Conservation (phyloP, 1,140 invertebrate species). For the Tyrophagus putrescentiae region DNA sequence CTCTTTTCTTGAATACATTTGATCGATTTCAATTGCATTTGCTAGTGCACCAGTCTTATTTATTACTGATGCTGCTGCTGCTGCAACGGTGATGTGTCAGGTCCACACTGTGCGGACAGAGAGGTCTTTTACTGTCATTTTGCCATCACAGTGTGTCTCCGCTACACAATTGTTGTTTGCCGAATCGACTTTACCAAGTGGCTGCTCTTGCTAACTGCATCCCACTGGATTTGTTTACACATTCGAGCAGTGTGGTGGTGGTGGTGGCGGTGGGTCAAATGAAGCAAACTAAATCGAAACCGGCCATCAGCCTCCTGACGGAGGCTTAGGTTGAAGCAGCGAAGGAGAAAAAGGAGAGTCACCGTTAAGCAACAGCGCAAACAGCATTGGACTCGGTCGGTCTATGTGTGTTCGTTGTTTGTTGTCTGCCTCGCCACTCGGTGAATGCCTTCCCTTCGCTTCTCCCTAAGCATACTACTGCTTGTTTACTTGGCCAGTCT, state of each 20-base stretch:
- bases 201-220: not conserved
- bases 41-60: too few relatives aligned
- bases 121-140: too few relatives aligned
- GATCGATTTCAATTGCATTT: too few relatives aligned
- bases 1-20: too few relatives aligned
- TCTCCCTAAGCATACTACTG: not conserved
- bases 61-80: too few relatives aligned
- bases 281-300: slow-evolving; percentile 1
- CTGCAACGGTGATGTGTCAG: too few relatives aligned
- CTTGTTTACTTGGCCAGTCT: not conserved
- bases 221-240: slow-evolving; percentile 13
- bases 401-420: slow-evolving; percentile 12
- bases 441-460: not conserved
- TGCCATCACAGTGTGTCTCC: too few relatives aligned
- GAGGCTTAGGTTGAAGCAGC: not conserved
- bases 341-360: not conserved
- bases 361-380: not conserved
- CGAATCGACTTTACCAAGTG: not conserved
- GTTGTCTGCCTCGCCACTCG: too few relatives aligned
- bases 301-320: too few relatives aligned
- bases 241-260: too few relatives aligned
- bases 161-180: too few relatives aligned
- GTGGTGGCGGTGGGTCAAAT: slow-evolving; percentile 4
- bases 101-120: too few relatives aligned
- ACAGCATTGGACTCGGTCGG: not conserved